Evolutionary conservation across 2,797 vertebrate genomes (phyloP), one percentile per base, ranked within the genome.

Genomic region (Paguma larvata): DNA sequence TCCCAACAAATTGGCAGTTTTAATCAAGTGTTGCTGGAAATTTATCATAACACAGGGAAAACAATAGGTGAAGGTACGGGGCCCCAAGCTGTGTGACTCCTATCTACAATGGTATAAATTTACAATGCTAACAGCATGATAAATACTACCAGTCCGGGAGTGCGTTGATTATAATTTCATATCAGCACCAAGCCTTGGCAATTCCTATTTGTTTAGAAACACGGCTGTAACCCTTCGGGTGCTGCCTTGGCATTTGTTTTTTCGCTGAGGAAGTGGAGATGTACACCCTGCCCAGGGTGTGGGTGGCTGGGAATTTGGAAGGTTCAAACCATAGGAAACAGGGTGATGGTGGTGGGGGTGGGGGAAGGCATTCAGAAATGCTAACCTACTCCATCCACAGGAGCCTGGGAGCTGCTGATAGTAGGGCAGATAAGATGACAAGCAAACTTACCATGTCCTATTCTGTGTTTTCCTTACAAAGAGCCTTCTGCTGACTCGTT

Each of bases 1-100:
- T 98, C 95, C 93, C 97, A 98, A 98, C 98, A 99, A 99, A 99
- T 98, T 98, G 99, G 98, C 97, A 98, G 98, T 98, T 99, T 98
- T 98, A 99, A 98, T 98, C 98, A 98, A 99, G 97, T 98, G 98
- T 98, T 98, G 98, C 98, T 98, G 98, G 98, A 98, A 99, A 99
- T 98, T 98, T 99, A 98, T 99, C 98, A 98, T 98, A 98, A 98
- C 98, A 98, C 48, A 95, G 96, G 63, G 93, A 98, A 99, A 98
- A 99, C 98, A 99, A 99, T 98, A 98, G 98, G 97, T 98, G 98
- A 98, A 98, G 97, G 93, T 98, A 98, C 90, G 98, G 95, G 97
- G 96, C 98, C 97, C 95, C 90, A 97, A 98, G 98, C 98, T 98
- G 97, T 96, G 90, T 97, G 98, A 98, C 98, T 98, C 94, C 98